Percentiles rank a stretch among this genome's conserved stretches.
Conservation (phyloP, 1,140 invertebrate species). For the Plodia interpunctella region DNA sequence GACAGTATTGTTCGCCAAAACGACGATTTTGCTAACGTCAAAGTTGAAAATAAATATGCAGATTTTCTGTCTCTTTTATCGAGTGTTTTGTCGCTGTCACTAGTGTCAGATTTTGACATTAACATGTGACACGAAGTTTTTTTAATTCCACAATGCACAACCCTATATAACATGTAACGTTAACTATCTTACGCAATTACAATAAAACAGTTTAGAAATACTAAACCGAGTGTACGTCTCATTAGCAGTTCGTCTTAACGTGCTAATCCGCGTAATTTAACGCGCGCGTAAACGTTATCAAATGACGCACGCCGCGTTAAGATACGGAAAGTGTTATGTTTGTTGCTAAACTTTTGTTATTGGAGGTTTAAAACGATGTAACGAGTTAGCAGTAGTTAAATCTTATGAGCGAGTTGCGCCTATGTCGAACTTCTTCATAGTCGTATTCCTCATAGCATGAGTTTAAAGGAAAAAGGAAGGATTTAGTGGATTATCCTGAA, state of each 20-base stretch:
- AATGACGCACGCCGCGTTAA: not conserved
- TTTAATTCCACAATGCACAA: not conserved
- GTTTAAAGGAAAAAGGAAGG: too few relatives aligned
- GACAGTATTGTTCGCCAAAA: too few relatives aligned
- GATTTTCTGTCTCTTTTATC: too few relatives aligned
- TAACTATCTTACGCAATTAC: slow-evolving; percentile 1
- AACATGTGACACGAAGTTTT: too few relatives aligned
- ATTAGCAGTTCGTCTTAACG: slow-evolving; percentile 31
- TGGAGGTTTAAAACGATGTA: not conserved
- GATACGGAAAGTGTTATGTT: slow-evolving; percentile 6
- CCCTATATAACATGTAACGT: not conserved
- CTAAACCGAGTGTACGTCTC: slow-evolving; percentile 19
- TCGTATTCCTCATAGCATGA: too few relatives aligned
- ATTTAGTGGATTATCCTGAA: too few relatives aligned
- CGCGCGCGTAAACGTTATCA: slow-evolving; percentile 23
- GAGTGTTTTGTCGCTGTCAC: too few relatives aligned
- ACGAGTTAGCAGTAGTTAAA: not conserved
- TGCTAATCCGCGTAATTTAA: slow-evolving; percentile 20
- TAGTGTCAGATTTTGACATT: too few relatives aligned
- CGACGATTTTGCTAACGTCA: too few relatives aligned
- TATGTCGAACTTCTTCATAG: not conserved
- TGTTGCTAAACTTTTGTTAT: not conserved
- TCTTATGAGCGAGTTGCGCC: not conserved
- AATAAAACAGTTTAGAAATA: slow-evolving; percentile 13
- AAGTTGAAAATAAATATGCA: too few relatives aligned